Evolutionary conservation across 2,113 vertebrate genomes (phyloP).

Genomic region (Oncorhynchus kisutch): DNA sequence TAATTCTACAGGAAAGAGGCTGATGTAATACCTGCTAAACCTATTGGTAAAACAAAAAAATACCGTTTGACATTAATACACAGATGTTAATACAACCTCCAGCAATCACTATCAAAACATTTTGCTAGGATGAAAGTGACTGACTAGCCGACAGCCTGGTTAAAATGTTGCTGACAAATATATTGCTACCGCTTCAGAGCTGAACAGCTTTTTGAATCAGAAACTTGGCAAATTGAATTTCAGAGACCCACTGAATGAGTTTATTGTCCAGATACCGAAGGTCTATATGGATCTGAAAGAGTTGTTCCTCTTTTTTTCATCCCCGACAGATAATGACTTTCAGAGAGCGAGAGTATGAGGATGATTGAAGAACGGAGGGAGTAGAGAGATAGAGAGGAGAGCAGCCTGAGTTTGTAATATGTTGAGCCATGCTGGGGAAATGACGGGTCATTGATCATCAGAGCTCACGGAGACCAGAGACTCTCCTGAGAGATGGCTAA

Average conservation of each 20-base stretch:
- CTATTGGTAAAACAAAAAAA: not conserved
- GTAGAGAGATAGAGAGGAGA: not conserved
- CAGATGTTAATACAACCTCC: not conserved
- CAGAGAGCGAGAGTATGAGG: not conserved
- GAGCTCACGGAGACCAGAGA: not conserved
- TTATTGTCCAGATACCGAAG: constrained; percentile 40
- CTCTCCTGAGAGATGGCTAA: constrained; percentile 10
- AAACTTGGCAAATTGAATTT: constrained; percentile 53
- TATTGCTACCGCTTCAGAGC: constrained; percentile 18
- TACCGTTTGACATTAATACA: not conserved
- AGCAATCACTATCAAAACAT: not conserved
- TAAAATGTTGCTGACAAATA: not conserved
- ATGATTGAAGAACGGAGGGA: not conserved
- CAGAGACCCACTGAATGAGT: constrained; percentile 32
- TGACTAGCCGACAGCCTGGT: not conserved
- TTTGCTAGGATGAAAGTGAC: not conserved
- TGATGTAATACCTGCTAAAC: too few relatives aligned
- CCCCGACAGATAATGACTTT: not conserved
- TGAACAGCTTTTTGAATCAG: constrained; percentile 41
- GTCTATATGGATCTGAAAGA: constrained; percentile 34
- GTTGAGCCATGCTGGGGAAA: not conserved
- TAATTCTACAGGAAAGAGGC: too few relatives aligned
- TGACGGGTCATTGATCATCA: constrained; percentile 30
- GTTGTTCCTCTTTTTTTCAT: not conserved
- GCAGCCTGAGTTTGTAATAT: not conserved